Evolutionary conservation across 2,797 vertebrate genomes (phyloP).

Genomic region (Tamandua tetradactyla): DNA sequence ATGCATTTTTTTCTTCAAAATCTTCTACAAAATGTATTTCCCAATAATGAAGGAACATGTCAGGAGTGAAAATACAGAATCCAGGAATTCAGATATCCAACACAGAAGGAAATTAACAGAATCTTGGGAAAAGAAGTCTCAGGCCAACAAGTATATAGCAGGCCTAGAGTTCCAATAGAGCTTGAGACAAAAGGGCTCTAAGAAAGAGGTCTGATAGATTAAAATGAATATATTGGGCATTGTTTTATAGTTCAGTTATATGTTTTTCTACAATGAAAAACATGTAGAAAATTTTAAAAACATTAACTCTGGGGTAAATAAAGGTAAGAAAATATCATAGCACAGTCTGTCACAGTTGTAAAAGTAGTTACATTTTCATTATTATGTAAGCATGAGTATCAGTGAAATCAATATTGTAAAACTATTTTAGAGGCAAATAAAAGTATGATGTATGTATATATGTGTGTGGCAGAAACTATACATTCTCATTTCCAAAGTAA

Average conservation of each 20-base stretch:
- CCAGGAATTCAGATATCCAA: not conserved
- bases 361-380: not conserved
- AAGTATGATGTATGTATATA: not conserved
- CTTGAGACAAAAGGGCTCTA: not conserved
- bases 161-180: not conserved
- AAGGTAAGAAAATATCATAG: not conserved
- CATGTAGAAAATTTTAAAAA: not conserved
- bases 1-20: not conserved
- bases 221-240: not conserved
- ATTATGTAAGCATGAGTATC: not conserved
- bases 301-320: not conserved
- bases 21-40: not conserved
- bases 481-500: not conserved
- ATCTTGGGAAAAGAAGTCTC: not conserved
- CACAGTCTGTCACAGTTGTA: not conserved
- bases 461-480: not conserved
- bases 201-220: not conserved
- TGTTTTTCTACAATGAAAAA: not conserved
- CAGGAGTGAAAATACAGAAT: not conserved
- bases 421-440: not conserved
- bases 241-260: not conserved
- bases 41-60: not conserved
- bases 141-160: not conserved
- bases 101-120: not conserved
- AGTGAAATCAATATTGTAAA: constrained; percentile 14